A percentile compares a stretch with the other conserved stretches of the same genome.
phyloP scores from a whole-genome alignment of 2,797 vertebrate species.

The Rhodeus uyekii region DNA sequence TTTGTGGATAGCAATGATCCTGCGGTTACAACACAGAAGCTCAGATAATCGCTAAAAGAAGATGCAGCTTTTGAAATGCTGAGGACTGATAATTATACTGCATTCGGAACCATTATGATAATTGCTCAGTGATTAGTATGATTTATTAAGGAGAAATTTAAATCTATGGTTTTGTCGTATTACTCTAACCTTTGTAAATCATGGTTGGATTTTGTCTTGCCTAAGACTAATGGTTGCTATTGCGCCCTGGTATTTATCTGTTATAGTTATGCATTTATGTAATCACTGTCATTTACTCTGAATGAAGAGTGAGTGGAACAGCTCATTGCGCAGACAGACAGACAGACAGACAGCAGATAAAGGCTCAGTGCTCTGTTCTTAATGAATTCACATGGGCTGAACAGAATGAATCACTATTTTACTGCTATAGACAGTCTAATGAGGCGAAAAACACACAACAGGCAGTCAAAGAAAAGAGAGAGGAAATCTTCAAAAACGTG shows the following conservation, averaged over 20 bases:
- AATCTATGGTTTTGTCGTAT: not conserved
- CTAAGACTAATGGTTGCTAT: not conserved
- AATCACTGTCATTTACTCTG: conserved; percentile 24
- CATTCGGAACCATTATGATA: not conserved
- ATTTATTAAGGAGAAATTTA: conserved; percentile 6
- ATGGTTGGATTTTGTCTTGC: not conserved
- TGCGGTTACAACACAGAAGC: not conserved
- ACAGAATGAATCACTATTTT: not conserved
- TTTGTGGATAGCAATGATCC: not conserved
- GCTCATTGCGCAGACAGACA: not conserved
- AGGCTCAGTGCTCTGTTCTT: conserved; percentile 1
- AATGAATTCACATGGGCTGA: conserved; percentile 1
- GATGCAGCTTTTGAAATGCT: not conserved
- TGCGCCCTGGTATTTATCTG: conserved; percentile 5
- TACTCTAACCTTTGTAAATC: not conserved
- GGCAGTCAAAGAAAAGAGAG: not conserved
- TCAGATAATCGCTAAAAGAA: not conserved
- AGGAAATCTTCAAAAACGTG: not conserved
- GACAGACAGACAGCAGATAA: conserved; percentile 12
- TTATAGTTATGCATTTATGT: not conserved
- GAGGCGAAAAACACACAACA: not conserved
- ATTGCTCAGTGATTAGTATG: not conserved
- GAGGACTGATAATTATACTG: not conserved
- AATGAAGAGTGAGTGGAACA: not conserved
- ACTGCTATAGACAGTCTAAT: conserved; percentile 1